Conservation (phyloP, 2,797 vertebrate species). For the Darevskia mixta region DNA sequence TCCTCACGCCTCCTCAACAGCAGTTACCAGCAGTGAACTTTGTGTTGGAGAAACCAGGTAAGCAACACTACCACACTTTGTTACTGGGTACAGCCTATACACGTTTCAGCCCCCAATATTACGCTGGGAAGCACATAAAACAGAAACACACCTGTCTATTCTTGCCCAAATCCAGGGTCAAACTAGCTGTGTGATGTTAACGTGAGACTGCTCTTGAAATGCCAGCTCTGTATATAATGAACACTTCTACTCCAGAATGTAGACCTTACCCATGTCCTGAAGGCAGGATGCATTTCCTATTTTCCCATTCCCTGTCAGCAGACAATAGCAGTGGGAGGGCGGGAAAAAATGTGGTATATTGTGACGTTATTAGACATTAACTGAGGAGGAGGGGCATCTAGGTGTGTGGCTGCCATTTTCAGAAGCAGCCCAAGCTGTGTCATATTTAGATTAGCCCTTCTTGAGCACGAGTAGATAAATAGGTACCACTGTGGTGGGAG, state of each 20-base stretch:
- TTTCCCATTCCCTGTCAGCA: neutral
- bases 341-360: neutral
- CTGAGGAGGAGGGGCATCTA: neutral
- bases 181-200: no score
- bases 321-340: neutral
- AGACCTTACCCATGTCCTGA: neutral
- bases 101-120: no score
- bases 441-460: neutral
- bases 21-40: no score
- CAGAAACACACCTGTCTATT: no score
- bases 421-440: neutral
- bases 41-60: no score
- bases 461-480: neutral
- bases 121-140: no score
- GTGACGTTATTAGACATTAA: neutral
- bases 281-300: neutral
- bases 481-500: no score
- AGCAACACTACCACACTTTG: no score
- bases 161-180: no score
- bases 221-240: neutral
- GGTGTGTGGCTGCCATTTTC: neutral
- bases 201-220: neutral
- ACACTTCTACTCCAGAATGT: neutral
- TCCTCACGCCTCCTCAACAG: no score
- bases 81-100: no score